phyloP scores from a whole-genome alignment of 1,140 invertebrate genomes.

The Cryptotermes secundus region DNA sequence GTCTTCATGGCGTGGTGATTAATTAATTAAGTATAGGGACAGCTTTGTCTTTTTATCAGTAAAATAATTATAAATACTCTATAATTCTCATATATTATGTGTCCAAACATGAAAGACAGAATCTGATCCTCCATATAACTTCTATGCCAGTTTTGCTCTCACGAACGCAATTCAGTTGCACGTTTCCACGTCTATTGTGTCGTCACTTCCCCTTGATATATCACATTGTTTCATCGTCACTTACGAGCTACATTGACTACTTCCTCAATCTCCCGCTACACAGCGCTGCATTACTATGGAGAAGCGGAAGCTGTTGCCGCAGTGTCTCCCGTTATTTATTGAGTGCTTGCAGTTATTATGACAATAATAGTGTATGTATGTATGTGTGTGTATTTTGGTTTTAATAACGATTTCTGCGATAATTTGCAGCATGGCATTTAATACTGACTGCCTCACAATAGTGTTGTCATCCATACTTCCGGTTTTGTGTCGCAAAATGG shows the following conservation, averaged over 20 bases:
- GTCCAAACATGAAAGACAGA: neutral
- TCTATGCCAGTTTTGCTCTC: neutral
- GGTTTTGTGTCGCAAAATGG: neutral
- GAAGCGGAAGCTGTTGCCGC: neutral
- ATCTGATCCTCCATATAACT: neutral
- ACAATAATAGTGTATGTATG: neutral
- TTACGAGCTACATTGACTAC: neutral
- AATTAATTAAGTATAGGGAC: too few relatives aligned
- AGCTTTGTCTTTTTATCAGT: too few relatives aligned
- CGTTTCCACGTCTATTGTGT: neutral
- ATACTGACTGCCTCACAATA: neutral
- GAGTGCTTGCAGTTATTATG: neutral
- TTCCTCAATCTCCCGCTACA: neutral
- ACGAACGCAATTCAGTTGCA: neutral
- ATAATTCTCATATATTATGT: neutral
- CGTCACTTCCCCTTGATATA: conserved; percentile 1
- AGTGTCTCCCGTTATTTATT: neutral
- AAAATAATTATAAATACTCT: too few relatives aligned
- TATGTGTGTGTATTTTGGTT: neutral
- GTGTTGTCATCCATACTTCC: neutral
- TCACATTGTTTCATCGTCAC: neutral
- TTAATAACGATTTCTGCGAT: neutral
- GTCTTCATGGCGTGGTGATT: too few relatives aligned
- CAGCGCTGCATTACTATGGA: neutral
- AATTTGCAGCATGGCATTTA: neutral